Base-by-base conservation (phyloP, 2,888 invertebrate species). In the Euclidia mi region DNA sequence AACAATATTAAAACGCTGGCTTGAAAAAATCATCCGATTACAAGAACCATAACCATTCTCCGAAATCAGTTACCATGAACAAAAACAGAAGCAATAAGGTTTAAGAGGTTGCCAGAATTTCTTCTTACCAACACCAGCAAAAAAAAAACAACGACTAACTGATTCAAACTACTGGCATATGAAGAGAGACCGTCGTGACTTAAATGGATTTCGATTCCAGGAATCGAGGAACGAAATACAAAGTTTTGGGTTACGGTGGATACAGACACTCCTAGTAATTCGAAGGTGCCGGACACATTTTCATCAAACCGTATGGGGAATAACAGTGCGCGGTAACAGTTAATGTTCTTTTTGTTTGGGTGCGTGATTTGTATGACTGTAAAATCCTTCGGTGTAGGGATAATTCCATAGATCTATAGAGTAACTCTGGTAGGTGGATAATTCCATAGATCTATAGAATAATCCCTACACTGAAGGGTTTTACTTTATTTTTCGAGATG, bases 131-230 rank as follows among this genome's bases (percentile, higher is more conserved):
- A 12, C 45, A 18, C 12, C 37, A 29, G n/a, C n/a, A n/a, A n/a
- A n/a, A 60, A 60, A 32, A 56, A 41, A 46, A 52, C 55, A 50
- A 49, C 48, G 42, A 44, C 20, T 35, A 56, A 58, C 53, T 44
- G 65, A 57, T 61, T 40, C 32, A 53, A 67, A 65, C 51, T 59
- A 63, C 44, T 51, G 65, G 31, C 53, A 48, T 44, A 46, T 46
- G 53, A 58, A 38, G 42, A 70, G 64, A 38, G 44, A 32, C 41
- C 42, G 47, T 47, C 41, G 51, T 68, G 52, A 51, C 52, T 67
- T 52, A 61, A 70, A 61, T 66, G 52, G 64, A 71, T 65, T 65
- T 61, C 68, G 61, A 65, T 65, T 71, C 67, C 40, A 40, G 40
- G 25, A 50, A 67, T 64, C 56, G 37, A 12, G 53, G 31, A 53